Conservation (phyloP, 2,113 vertebrate genomes). For the Gobius niger region DNA sequence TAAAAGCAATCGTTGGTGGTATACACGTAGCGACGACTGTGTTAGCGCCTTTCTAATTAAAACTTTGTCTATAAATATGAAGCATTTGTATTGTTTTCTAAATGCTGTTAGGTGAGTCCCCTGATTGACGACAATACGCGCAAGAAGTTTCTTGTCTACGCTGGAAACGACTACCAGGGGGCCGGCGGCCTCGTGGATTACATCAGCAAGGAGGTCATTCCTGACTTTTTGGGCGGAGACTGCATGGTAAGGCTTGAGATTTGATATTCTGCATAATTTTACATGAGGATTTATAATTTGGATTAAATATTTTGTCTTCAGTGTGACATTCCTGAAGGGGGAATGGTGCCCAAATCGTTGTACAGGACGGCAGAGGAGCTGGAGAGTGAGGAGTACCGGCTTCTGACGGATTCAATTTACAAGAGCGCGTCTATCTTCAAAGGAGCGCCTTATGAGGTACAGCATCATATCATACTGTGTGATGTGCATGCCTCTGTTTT, state of each 20-base stretch:
- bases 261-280: background rate
- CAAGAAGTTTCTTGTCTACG: constrained; percentile 96
- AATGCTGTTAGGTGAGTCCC: constrained; percentile 84
- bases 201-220: constrained; percentile 89
- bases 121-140: constrained; percentile 97
- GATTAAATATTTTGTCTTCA: constrained; percentile 35
- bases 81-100: background rate
- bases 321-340: constrained; percentile 94
- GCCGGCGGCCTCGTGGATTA: constrained; percentile 92
- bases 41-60: background rate
- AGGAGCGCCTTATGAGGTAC: constrained; percentile 92
- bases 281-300: background rate
- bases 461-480: too few relatives aligned
- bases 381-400: constrained; percentile 88
- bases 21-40: background rate
- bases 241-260: constrained; percentile 80
- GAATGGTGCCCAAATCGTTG: constrained; percentile 90
- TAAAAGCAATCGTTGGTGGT: background rate
- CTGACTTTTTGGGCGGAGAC: constrained; percentile 92
- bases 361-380: constrained; percentile 92
- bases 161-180: constrained; percentile 94
- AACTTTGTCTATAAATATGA: background rate
- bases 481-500: too few relatives aligned
- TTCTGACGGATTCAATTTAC: constrained; percentile 95
- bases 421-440: constrained; percentile 94